Conservation (phyloP, 2,113 vertebrate genomes). For the Sturnus vulgaris region DNA sequence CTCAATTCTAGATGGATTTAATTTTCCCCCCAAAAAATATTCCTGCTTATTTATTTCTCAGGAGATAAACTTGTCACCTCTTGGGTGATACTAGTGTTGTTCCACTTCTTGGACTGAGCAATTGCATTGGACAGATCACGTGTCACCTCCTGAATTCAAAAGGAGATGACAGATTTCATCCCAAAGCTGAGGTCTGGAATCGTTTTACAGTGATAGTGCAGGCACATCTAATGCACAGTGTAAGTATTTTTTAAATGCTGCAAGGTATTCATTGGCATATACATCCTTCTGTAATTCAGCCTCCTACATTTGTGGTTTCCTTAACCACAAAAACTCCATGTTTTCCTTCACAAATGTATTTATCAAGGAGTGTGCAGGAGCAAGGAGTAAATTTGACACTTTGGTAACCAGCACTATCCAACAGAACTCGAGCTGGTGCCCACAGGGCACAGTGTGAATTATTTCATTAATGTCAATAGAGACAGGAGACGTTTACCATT, state of each 20-base stretch:
- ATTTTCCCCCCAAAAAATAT: not conserved
- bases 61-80: not conserved
- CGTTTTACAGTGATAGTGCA: not conserved
- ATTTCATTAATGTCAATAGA: not conserved
- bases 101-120: not conserved
- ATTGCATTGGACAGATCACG: not conserved
- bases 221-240: not conserved
- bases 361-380: not conserved
- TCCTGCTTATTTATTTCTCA: not conserved
- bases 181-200: not conserved
- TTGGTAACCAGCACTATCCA: not conserved
- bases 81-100: not conserved
- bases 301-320: not conserved
- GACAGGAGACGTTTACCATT: not conserved
- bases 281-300: not conserved
- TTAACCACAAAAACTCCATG: not conserved
- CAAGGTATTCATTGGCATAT: not conserved
- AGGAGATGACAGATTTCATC: not conserved
- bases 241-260: not conserved
- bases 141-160: not conserved
- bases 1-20: not conserved
- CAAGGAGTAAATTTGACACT: not conserved
- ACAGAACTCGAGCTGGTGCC: not conserved
- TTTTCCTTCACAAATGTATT: not conserved
- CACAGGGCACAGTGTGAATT: not conserved